These are phyloP conservation scores for Mobula hypostoma DNA, from an alignment of 2,113 vertebrate genomes.

Conservation along the genomic window DNA sequence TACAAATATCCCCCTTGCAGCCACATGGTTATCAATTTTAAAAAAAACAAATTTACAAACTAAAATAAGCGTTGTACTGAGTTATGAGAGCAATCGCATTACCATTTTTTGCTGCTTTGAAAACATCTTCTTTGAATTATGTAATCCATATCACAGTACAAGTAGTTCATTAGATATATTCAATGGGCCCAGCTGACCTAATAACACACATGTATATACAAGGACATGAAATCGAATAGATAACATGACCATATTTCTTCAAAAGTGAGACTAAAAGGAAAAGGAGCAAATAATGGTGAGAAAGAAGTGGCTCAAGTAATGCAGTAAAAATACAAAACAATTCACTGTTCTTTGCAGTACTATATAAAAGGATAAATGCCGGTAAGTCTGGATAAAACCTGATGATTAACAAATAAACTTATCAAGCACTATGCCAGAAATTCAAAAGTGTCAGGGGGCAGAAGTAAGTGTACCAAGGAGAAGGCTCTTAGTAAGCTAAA, in stretches of 20 bases:
- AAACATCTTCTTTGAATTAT: background rate
- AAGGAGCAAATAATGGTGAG: background rate
- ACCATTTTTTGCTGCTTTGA: constrained; percentile 16
- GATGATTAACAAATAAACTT: background rate
- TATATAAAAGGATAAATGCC: background rate
- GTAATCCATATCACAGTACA: background rate
- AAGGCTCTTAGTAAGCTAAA: too few species aligned
- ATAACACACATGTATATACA: background rate
- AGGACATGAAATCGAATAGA: background rate
- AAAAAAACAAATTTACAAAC: constrained; percentile 6
- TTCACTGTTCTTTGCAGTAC: background rate
- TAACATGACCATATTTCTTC: background rate
- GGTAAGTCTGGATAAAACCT: background rate
- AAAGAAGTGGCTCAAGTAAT: background rate
- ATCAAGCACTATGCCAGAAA: too few species aligned
- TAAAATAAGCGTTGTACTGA: background rate
- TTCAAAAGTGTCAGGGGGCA: too few species aligned
- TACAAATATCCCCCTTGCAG: constrained; percentile 7
- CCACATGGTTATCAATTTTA: background rate
- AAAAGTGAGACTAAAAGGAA: background rate
- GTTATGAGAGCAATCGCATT: background rate
- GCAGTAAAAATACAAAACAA: background rate
- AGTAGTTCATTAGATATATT: constrained; percentile 13
- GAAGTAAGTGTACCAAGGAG: too few species aligned
- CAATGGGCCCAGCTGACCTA: background rate